phyloP scores from a whole-genome alignment of 2,888 invertebrate species.

The Tetranychus truncatus region DNA sequence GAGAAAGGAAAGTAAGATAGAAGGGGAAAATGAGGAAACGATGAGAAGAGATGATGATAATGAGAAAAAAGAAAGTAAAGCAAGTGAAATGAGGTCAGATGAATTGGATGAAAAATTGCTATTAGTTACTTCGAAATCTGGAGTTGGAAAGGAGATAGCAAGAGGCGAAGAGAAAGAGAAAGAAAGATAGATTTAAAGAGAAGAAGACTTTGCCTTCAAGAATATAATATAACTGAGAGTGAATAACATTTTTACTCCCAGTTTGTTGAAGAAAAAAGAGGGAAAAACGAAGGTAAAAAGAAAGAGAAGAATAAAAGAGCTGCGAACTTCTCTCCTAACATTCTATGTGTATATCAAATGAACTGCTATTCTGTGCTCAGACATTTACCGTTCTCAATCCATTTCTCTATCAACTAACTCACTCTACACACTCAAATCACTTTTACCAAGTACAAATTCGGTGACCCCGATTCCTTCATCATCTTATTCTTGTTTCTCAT shows the following conservation, averaged over 20 bases:
- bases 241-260: neutral
- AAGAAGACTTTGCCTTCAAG: neutral
- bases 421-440: neutral
- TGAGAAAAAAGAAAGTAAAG: neutral
- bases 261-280: neutral
- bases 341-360: neutral
- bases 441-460: neutral
- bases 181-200: neutral
- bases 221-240: neutral
- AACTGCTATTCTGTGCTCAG: neutral
- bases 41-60: slow-evolving; percentile 2
- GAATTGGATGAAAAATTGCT: neutral
- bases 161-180: slow-evolving; percentile 1
- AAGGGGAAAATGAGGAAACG: neutral
- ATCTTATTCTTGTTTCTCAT: neutral
- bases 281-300: neutral
- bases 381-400: neutral
- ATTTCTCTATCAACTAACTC: neutral
- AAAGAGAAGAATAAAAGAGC: neutral
- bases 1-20: neutral
- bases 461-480: neutral
- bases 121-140: neutral
- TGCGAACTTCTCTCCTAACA: neutral
- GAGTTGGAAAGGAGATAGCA: neutral
- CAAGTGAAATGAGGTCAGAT: neutral